phyloP scores from a whole-genome alignment of 2,888 invertebrate species.

The Balanococcus diminutus region DNA sequence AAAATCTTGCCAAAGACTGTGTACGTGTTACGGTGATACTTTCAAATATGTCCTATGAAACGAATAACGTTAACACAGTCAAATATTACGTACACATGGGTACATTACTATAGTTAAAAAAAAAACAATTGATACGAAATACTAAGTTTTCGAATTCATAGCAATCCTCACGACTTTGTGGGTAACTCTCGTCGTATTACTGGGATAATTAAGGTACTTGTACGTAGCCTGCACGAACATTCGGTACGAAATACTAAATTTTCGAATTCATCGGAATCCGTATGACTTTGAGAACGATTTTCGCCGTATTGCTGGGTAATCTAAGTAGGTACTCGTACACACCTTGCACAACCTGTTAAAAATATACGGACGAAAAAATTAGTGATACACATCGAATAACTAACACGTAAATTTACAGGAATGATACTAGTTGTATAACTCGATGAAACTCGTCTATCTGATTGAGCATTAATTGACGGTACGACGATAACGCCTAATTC shows the following conservation, averaged over 20 bases:
- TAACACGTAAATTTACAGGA: no score
- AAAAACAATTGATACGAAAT: not conserved
- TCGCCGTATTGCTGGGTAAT: not conserved
- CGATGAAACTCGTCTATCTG: no score
- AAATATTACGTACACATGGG: not conserved
- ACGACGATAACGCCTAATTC: no score
- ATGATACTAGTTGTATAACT: not conserved
- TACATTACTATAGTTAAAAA: not conserved
- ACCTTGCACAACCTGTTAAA: not conserved
- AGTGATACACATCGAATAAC: not conserved
- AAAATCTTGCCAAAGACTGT: not conserved
- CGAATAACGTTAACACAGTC: not conserved
- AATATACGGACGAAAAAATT: not conserved
- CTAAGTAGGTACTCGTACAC: not conserved
- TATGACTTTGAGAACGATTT: not conserved
- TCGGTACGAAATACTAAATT: not conserved
- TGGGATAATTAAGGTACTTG: not conserved
- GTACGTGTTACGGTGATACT: not conserved
- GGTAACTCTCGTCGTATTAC: not conserved
- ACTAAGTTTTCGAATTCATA: not conserved
- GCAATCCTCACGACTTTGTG: not conserved
- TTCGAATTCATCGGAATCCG: not conserved
- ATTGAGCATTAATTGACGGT: no score
- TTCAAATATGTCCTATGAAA: not conserved
- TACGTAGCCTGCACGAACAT: not conserved